These are phyloP conservation scores for Spermophilus dauricus DNA, from an alignment of 2,113 vertebrate genomes.

Conservation along the genomic window DNA sequence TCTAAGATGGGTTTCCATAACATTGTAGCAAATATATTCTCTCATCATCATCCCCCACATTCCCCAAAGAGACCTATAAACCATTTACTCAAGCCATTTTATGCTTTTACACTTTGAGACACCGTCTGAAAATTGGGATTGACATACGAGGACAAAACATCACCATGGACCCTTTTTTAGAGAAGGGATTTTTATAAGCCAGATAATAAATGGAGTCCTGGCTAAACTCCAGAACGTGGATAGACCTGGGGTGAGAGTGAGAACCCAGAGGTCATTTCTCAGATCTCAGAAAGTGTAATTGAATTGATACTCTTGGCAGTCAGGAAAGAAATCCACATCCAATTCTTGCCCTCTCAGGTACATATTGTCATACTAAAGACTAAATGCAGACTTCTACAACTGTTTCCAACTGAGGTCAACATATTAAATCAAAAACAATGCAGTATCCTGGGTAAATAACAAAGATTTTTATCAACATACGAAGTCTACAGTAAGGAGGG, in stretches of 20 bases:
- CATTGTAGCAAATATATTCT: neutral
- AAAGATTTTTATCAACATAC: neutral
- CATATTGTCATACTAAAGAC: neutral
- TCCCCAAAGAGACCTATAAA: neutral
- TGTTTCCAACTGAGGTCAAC: neutral
- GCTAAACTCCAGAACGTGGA: neutral
- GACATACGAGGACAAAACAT: neutral
- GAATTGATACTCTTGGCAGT: neutral
- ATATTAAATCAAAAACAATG: neutral
- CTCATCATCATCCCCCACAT: rapidly evolving
- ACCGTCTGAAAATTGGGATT: neutral
- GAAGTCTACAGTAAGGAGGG: neutral
- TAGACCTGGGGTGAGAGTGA: neutral
- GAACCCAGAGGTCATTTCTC: neutral
- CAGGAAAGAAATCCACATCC: neutral
- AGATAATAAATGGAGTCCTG: neutral
- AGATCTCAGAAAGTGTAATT: neutral
- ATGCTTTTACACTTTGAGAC: too few species aligned
- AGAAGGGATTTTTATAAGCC: neutral
- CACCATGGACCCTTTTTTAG: neutral
- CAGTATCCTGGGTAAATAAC: neutral
- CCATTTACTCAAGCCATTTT: neutral
- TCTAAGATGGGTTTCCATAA: neutral
- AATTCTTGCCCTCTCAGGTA: neutral
- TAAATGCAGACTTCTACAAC: neutral